These are phyloP conservation scores for Melolontha melolontha DNA, from an alignment of 2,888 invertebrate genomes.

Conservation along the genomic window DNA sequence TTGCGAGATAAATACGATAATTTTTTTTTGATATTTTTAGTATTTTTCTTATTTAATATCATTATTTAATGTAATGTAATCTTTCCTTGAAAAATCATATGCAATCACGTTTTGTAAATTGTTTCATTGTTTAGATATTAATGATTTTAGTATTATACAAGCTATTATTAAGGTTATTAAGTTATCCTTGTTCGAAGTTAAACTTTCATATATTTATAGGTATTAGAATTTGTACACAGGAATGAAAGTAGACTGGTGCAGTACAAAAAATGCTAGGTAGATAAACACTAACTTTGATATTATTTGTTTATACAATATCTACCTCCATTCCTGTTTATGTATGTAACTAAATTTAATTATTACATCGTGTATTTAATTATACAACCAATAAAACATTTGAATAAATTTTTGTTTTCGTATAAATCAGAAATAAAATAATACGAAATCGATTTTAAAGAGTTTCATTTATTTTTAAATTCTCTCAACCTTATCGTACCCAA, in stretches of 20 bases:
- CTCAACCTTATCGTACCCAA: too few species aligned
- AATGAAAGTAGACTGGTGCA: neutral
- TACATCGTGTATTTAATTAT: conserved; percentile 8
- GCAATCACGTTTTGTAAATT: conserved; percentile 19
- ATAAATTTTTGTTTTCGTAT: conserved; percentile 15
- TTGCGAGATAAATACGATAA: too few species aligned
- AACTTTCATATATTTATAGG: conserved; percentile 5
- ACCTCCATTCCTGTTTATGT: conserved; percentile 5
- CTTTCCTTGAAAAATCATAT: conserved; percentile 3
- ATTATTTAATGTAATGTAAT: neutral
- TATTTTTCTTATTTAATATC: too few species aligned
- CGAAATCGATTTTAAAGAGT: too few species aligned
- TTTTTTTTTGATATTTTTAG: too few species aligned
- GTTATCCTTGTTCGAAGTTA: conserved; percentile 3
- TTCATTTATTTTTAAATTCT: too few species aligned
- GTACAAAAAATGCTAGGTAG: too few species aligned
- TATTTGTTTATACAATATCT: conserved; percentile 1
- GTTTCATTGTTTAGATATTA: conserved; percentile 5
- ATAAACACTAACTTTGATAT: too few species aligned
- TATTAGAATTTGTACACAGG: conserved; percentile 1
- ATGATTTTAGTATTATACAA: neutral
- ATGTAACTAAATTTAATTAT: too few species aligned
- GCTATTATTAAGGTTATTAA: conserved; percentile 7
- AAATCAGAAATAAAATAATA: conserved; percentile 16
- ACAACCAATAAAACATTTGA: conserved; percentile 7